Base-by-base conservation (phyloP, 2,888 invertebrate genomes). In the Mylabris sibirica region DNA sequence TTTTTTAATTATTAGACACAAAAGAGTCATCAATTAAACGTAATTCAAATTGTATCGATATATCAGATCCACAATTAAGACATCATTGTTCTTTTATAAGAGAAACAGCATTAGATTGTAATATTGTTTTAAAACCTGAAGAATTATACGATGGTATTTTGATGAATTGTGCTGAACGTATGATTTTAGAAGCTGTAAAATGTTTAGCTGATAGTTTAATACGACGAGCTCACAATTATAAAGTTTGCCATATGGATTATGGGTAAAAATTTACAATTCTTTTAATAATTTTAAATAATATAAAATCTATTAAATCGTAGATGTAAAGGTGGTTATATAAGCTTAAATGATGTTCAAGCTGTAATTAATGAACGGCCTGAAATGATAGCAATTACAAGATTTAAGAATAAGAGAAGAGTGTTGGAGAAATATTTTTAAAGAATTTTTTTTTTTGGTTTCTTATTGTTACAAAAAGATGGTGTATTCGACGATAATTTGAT, bases 161-260 rank as follows among this genome's bases (percentile, higher is more conserved):
- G 38, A 84, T 86, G 74, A 84, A 84, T 72, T 83, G 85, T 49
- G 82, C 87, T n/a, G 85, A 86, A 74, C 85, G 87, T 1, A 86
- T 87, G 20, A 75, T 90, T 57, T 75, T 88, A 17, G 86, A 88
- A 0, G 88, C 89, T 0, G 76, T 87, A 74, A 83, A 84, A 66
- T 86, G 86, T 74, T 86, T 89, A 71, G 87, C 87, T 0, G 88
- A 88, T 67, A 87, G 88, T 70, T 64, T 89, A 64, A 80, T 84
- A 44, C 72, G 85, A 59, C 78, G 80, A 67, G 78, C 83, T 5
- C 74, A 77, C 57, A 78, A 80, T 68, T 75, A 78, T 74, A 68
- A 77, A 44, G 77, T 82, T 49, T 75, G 76, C 62, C 71, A 74
- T 65, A 72, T 72, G 64, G 72, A 75, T 68, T 78, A 77, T 60